Evolutionary conservation across 2,888 invertebrate species (phyloP).

Genomic region (Hirtodrosophila confusa): DNA sequence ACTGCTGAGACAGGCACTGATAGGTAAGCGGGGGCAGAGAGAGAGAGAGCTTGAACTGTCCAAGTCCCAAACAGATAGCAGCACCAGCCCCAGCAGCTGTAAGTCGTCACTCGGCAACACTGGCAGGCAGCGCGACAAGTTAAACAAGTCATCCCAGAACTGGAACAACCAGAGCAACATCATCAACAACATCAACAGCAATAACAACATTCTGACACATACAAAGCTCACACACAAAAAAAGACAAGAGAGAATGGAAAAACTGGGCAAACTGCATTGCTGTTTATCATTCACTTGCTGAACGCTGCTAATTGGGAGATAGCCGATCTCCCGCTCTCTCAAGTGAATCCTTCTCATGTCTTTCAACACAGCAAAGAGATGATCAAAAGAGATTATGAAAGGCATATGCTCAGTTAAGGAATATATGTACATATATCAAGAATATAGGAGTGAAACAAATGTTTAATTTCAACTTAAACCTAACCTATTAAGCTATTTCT

Average conservation of each 20-base stretch:
- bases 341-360: too few relatives aligned
- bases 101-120: slow-evolving; percentile 23
- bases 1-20: slow-evolving; percentile 33
- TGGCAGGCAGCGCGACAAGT: slow-evolving; percentile 63
- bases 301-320: background rate
- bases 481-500: too few relatives aligned
- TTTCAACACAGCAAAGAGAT: too few relatives aligned
- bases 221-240: slow-evolving; percentile 3
- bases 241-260: background rate
- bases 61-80: slow-evolving; percentile 48
- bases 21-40: slow-evolving; percentile 5
- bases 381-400: too few relatives aligned
- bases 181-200: slow-evolving; percentile 20
- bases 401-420: too few relatives aligned
- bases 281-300: slow-evolving; percentile 26
- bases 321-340: too few relatives aligned
- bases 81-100: slow-evolving; percentile 32
- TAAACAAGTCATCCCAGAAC: slow-evolving; percentile 73
- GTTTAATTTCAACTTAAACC: too few relatives aligned
- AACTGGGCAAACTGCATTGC: slow-evolving; percentile 28
- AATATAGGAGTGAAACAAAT: too few relatives aligned
- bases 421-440: too few relatives aligned
- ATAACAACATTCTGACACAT: slow-evolving; percentile 44
- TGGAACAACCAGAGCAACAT: slow-evolving; percentile 64
- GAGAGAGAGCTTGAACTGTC: slow-evolving; percentile 6